These are phyloP conservation scores for Lamellibrachia columna DNA, from an alignment of 2,888 invertebrate genomes.

Conservation along the genomic window DNA sequence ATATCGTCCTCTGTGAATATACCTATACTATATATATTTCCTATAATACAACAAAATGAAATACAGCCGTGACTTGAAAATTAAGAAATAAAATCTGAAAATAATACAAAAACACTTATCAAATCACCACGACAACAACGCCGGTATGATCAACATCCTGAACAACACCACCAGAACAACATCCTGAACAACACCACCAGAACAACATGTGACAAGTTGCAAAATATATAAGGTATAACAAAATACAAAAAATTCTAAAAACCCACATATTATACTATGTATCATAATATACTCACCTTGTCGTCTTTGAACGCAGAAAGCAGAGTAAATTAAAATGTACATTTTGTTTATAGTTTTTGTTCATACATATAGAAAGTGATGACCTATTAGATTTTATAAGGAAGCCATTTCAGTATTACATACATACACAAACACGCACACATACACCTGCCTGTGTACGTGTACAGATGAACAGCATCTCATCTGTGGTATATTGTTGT, in stretches of 20 bases:
- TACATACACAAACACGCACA: neutral
- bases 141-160: neutral
- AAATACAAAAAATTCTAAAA: neutral
- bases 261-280: neutral
- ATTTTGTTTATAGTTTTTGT: neutral
- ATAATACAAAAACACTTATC: neutral
- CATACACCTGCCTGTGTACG: neutral
- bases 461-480: neutral
- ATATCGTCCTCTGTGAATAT: no score
- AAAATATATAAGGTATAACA: neutral
- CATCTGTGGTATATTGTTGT: neutral
- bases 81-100: slow-evolving; percentile 1
- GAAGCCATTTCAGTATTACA: neutral
- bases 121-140: neutral
- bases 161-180: neutral
- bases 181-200: neutral
- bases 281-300: neutral
- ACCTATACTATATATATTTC: neutral
- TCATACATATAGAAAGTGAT: neutral
- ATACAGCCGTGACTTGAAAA: slow-evolving; percentile 23
- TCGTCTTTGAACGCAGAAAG: slow-evolving; percentile 1
- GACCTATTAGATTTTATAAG: neutral
- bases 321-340: neutral
- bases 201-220: neutral
- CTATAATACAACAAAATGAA: slow-evolving; percentile 17